These are phyloP conservation scores for Hybos culiciformis DNA, from an alignment of 2,888 invertebrate species.

Conservation along the genomic window DNA sequence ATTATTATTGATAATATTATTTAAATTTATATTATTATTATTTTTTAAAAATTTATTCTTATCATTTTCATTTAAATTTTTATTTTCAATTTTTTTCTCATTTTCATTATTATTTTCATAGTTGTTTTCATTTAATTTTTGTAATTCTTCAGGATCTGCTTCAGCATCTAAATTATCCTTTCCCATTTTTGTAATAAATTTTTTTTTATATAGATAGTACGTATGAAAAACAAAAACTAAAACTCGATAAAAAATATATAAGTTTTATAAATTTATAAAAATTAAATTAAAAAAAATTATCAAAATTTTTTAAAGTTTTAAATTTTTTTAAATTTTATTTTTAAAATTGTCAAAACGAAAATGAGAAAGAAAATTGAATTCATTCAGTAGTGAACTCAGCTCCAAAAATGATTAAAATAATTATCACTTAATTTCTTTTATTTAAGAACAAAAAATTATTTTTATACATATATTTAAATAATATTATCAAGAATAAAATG, in stretches of 20 bases:
- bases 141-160: conserved; percentile 11
- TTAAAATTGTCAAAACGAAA: too few species aligned
- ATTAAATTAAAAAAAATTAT: background rate
- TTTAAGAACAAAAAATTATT: too few species aligned
- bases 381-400: too few species aligned
- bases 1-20: conserved; percentile 17
- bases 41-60: background rate
- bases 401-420: too few species aligned
- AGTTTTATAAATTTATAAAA: background rate
- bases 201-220: too few species aligned
- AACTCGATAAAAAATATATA: too few species aligned
- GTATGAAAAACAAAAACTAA: too few species aligned
- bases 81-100: background rate
- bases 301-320: background rate
- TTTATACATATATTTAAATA: too few species aligned
- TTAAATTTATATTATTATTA: conserved; percentile 12
- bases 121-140: conserved; percentile 5
- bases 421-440: too few species aligned
- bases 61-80: background rate
- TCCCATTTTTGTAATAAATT: background rate
- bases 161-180: conserved; percentile 8
- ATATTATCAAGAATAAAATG: too few species aligned
- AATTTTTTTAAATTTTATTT: background rate
- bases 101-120: background rate
- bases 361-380: too few species aligned